phyloP scores from a whole-genome alignment of 2,888 invertebrate species.

The Drosophila basisetae region DNA sequence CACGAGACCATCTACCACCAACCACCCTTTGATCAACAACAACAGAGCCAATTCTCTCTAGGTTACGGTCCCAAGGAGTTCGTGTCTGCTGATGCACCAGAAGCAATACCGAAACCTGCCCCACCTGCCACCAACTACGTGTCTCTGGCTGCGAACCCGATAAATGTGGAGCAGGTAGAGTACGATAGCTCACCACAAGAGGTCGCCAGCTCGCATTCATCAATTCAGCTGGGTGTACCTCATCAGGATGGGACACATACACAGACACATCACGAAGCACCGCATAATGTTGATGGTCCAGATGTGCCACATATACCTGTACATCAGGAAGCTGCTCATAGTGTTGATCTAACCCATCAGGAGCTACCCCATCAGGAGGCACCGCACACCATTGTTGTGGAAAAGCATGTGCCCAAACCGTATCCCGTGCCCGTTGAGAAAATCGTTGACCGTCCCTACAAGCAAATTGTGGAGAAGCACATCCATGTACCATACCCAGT shows the following conservation, averaged over 20 bases:
- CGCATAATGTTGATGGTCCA: background rate
- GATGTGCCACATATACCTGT: background rate
- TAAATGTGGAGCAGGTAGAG: slow-evolving; percentile 70
- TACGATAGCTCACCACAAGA: slow-evolving; percentile 64
- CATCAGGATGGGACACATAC: slow-evolving; percentile 2
- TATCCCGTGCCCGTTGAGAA: slow-evolving; percentile 84
- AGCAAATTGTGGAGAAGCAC: slow-evolving; percentile 86
- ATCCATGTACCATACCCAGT: slow-evolving; percentile 85
- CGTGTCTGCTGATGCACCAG: slow-evolving; percentile 23
- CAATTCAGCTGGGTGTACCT: slow-evolving; percentile 38
- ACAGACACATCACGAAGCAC: background rate
- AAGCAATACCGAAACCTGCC: slow-evolving; percentile 3
- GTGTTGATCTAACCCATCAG: background rate
- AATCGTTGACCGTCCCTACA: slow-evolving; percentile 86
- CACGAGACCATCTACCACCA: slow-evolving; percentile 82
- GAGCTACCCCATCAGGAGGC: slow-evolving; percentile 5
- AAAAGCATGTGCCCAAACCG: slow-evolving; percentile 85
- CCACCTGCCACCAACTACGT: slow-evolving; percentile 51
- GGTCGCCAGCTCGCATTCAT: slow-evolving; percentile 43
- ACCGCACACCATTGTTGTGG: slow-evolving; percentile 72
- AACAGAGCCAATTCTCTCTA: slow-evolving; percentile 10
- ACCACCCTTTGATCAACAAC: slow-evolving; percentile 53
- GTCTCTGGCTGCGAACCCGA: slow-evolving; percentile 75
- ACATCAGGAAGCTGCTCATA: background rate
- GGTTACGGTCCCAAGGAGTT: slow-evolving; percentile 39